Evolutionary conservation across 2,888 invertebrate genomes (phyloP), one percentile per base, ranked within the genome.

Genomic region (Sericinus montela): DNA sequence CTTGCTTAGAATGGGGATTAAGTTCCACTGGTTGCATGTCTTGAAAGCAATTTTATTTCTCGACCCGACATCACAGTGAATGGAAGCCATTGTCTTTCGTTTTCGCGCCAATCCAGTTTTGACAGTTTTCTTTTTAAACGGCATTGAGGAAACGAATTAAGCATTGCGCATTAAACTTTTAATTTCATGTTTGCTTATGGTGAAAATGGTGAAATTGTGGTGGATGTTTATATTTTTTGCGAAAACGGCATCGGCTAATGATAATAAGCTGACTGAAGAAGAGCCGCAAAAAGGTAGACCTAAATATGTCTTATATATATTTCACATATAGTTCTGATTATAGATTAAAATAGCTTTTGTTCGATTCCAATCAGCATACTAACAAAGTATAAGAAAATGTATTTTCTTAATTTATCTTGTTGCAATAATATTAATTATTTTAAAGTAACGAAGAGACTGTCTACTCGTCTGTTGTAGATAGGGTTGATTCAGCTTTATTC

Each of bases 161-260:
- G 16, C 39, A 54, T 49, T 56, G 54, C 58, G 60, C 63, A 61
- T 63, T 56, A 54, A 55, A 57, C 54, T 65, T 57, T 62, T 46
- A 62, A 63, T 76, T 79, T 78, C 67, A 80, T 87, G 86, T 77
- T 65, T 72, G 63, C 62, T 62, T 65, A 67, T 67, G 72, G 66
- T 72, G 72, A 80, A 65, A 75, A 86, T 87, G 85, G 80, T 85
- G 85, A 84, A 70, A 72, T 85, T 85, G 59, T 87, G 86, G 88
- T 88, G 88, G 88, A 77, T 88, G 83, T 84, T 85, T 66, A 71
- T 88, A 65, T 74, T 87, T 58, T 81, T 84, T 66, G 81, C 83
- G 69, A 85, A 83, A 74, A 83, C 75, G 65, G 83, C 78, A 54
- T 84, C 79, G 63, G 76, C 82, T 69, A 86, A 80, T 73, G 84